A percentile compares a stretch with the other conserved stretches of the same genome.
These are phyloP conservation scores for Charina bottae DNA, from an alignment of 2,113 vertebrate genomes.

Conservation along the genomic window DNA sequence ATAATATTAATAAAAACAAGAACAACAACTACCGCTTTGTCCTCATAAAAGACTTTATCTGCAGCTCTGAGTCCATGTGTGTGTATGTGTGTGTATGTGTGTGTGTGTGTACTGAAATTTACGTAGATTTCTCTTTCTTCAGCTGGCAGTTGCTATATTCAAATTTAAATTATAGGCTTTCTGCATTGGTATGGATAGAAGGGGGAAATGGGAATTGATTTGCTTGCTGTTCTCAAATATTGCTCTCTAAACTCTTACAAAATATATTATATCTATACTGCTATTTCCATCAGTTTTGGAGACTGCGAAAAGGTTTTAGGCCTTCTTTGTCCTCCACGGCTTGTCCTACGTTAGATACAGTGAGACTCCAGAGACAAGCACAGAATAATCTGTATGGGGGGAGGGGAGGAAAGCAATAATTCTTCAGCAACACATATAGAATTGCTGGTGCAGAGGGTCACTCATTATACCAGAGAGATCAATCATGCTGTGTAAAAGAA, in stretches of 20 bases:
- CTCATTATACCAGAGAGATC: conserved; percentile 36
- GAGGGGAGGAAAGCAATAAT: conserved; percentile 31
- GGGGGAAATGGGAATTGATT: not conserved
- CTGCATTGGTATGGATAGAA: not conserved
- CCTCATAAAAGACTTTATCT: not conserved
- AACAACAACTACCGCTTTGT: not conserved
- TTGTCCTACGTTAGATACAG: conserved; percentile 36
- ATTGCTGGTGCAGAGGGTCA: conserved; percentile 32
- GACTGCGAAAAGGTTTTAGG: not conserved
- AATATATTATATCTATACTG: not conserved
- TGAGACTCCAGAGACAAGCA: conserved; percentile 30
- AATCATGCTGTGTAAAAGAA: conserved; percentile 13
- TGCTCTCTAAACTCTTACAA: not conserved
- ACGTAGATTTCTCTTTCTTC: not conserved
- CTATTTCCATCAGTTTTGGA: not conserved
- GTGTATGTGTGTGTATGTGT: not conserved
- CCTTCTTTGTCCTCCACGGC: conserved; percentile 20
- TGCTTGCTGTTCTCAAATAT: not conserved
- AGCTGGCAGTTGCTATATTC: not conserved
- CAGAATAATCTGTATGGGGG: conserved; percentile 31
- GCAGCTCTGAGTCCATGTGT: not conserved
- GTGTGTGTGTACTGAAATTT: not conserved
- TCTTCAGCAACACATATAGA: conserved; percentile 31
- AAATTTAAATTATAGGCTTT: not conserved
- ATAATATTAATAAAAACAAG: not conserved